Base-by-base conservation (phyloP, 2,888 invertebrate genomes). In the Leptinotarsa rubiginosa region DNA sequence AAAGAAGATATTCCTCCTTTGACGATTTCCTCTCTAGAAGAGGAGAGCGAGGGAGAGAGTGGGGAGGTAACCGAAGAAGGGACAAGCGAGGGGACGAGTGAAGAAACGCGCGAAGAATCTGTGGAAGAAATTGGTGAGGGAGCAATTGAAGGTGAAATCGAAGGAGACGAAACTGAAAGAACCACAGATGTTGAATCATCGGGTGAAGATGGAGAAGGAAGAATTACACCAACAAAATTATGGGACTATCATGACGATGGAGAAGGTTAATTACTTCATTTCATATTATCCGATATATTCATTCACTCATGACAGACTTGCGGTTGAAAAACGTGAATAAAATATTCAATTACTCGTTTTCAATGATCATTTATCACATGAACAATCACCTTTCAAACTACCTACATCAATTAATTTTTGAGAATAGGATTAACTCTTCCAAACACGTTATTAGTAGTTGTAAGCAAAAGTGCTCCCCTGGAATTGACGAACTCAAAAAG, bases 1-100 rank as follows among this genome's bases (percentile, higher is more conserved):
- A 83, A 83, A 5, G 84, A 83, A 70, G 84, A 84, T 59, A 78
- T 84, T 5, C 76, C 81, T 5, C 80, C 82, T 10, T 25, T 82
- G 18, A 74, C 81, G 2, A 75, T 83, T 49, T 77, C 82, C 7
- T 81, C 82, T 1, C 50, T 82, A 12, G 77, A 75, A 65, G 76
- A 75, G 69, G 76, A 68, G 66, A 59, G 52, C 20, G 77, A 78
- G 69, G 78, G 50, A 52, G 77, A 13, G 10, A 68, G 41, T 50
- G 47, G 56, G 13, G 12, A 31, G 16, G 41, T 41, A n/a, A 62
- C n/a, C 5, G 1, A 7, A 1, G 41, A 62, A 47, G 22, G 75
- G 54, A 15, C 47, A 56, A 62, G 76, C 22, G 56, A 56, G 68
- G 72, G 31, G 22, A 78, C 65, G 18, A 71, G 49, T 31, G 78